These are phyloP conservation scores for Craseonycteris thonglongyai DNA, from an alignment of 2,113 vertebrate genomes.

Conservation along the genomic window DNA sequence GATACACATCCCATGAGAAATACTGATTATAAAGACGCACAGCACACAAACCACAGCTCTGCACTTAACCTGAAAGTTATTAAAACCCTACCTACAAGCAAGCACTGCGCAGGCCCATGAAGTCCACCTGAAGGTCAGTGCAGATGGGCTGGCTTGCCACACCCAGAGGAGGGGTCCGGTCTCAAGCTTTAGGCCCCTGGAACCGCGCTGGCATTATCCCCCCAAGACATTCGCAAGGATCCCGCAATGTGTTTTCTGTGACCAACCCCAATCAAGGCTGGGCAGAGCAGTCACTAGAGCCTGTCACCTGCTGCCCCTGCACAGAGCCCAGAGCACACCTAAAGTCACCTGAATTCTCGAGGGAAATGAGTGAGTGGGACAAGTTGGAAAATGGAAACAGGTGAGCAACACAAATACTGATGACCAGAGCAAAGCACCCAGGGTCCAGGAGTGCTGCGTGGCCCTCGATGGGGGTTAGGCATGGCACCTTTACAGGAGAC, in stretches of 20 bases:
- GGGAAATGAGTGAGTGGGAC: background rate
- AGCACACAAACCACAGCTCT: no score
- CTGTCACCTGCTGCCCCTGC: background rate
- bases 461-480: accelerated
- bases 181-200: background rate
- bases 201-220: background rate
- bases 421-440: accelerated
- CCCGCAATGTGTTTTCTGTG: accelerated
- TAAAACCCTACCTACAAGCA: background rate
- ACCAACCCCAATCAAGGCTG: accelerated
- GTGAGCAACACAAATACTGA: accelerated
- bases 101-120: background rate
- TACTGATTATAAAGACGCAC: accelerated
- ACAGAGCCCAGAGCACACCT: background rate
- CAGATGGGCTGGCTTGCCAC: background rate
- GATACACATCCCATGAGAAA: background rate
- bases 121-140: accelerated
- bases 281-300: background rate
- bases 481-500: accelerated
- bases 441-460: accelerated
- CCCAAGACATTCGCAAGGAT: accelerated
- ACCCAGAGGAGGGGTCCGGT: accelerated
- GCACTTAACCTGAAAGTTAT: accelerated
- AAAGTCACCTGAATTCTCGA: background rate
- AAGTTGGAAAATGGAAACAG: no score